phyloP scores from a whole-genome alignment of 2,888 invertebrate species.

The Mongoloraphidia duomilia region DNA sequence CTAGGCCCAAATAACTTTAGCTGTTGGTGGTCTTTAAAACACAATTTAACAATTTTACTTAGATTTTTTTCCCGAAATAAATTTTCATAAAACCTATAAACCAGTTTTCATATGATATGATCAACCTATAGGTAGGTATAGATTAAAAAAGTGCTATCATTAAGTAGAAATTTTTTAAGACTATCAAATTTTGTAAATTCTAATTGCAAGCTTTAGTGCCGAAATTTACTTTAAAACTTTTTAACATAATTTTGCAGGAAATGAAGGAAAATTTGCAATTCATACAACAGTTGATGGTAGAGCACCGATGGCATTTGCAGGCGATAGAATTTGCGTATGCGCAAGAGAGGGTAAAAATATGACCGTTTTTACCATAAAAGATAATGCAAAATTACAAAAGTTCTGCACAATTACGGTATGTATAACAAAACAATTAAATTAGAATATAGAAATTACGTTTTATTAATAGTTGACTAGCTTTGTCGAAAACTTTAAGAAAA shows the following conservation, averaged over 20 bases:
- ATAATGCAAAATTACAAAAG: conserved; percentile 33
- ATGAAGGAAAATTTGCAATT: conserved; percentile 29
- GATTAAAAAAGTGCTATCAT: too few species aligned
- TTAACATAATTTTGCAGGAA: conserved; percentile 13
- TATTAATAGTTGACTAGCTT: too few species aligned
- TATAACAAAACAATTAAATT: not conserved
- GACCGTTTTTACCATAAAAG: conserved; percentile 35
- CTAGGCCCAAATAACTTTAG: too few species aligned
- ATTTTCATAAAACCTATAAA: too few species aligned
- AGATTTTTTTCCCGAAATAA: too few species aligned
- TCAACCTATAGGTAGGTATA: too few species aligned
- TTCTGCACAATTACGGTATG: conserved; percentile 38
- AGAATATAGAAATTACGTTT: too few species aligned
- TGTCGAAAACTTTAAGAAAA: too few species aligned
- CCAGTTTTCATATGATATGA: too few species aligned
- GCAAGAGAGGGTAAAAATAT: conserved; percentile 40
- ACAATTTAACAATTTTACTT: too few species aligned
- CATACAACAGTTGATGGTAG: conserved; percentile 40
- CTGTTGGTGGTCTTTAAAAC: too few species aligned
- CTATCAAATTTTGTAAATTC: not conserved
- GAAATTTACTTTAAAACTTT: not conserved
- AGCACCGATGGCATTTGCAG: conserved; percentile 36
- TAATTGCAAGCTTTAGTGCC: conserved; percentile 2
- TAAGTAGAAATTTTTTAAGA: not conserved
- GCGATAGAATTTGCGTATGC: conserved; percentile 31